A percentile compares a stretch with the other conserved stretches of the same genome.
phyloP scores from a whole-genome alignment of 2,888 invertebrate genomes.

The Anthrax anthrax region DNA sequence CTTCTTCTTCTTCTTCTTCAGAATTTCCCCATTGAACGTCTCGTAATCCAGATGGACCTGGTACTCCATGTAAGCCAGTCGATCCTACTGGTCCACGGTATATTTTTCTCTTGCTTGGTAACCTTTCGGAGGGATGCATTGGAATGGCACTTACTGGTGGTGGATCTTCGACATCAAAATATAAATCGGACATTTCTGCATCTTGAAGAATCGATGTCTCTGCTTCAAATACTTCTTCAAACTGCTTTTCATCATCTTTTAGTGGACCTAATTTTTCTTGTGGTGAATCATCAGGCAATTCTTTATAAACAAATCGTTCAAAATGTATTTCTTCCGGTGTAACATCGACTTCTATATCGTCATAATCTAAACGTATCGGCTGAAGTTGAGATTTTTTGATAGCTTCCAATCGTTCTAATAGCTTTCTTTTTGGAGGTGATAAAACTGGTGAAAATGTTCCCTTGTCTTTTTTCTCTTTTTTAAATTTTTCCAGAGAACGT shows the following conservation, averaged over 20 bases:
- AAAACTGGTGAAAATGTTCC: background rate
- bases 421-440: background rate
- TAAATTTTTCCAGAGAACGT: background rate
- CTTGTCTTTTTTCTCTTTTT: background rate
- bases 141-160: background rate
- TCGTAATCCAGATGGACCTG: background rate
- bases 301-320: conserved; percentile 7
- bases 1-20: background rate
- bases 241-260: background rate
- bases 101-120: no score
- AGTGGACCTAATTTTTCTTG: conserved; percentile 1
- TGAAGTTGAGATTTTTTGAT: conserved; percentile 6
- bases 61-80: background rate
- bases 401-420: conserved; percentile 1
- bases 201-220: background rate
- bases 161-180: background rate
- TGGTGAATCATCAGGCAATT: conserved; percentile 4
- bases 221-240: conserved; percentile 3
- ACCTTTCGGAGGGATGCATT: background rate
- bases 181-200: conserved; percentile 6
- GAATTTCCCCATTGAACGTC: background rate
- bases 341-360: conserved; percentile 4
- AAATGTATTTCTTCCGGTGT: conserved; percentile 4
- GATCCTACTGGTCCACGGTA: background rate
- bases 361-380: conserved; percentile 4